phyloP scores from a whole-genome alignment of 2,888 invertebrate species.

The Malacosoma neustria region DNA sequence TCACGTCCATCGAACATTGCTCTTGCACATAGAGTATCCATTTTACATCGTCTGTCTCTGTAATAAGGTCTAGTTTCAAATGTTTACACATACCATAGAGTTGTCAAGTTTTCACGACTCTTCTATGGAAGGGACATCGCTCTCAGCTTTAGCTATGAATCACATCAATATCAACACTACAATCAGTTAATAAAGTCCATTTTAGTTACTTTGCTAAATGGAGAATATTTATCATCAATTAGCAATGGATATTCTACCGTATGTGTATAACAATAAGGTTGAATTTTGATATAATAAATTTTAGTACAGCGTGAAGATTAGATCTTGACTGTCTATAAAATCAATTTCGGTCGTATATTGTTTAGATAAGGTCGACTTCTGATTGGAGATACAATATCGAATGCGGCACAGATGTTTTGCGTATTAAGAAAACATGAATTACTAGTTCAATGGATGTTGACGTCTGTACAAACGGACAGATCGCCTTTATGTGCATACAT shows the following conservation, averaged over 20 bases:
- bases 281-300: neutral
- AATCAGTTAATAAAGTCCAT: neutral
- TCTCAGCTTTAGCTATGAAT: too few relatives aligned
- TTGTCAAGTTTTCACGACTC: neutral
- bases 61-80: neutral
- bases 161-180: too few relatives aligned
- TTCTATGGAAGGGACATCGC: neutral
- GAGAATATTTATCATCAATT: neutral
- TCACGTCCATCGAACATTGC: neutral
- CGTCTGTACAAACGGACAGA: slow-evolving; percentile 6
- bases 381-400: slow-evolving; percentile 9
- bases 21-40: neutral
- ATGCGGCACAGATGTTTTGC: slow-evolving; percentile 38
- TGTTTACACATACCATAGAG: neutral
- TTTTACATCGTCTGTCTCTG: neutral
- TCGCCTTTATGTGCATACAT: neutral
- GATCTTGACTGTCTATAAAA: neutral
- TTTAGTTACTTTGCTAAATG: neutral
- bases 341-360: neutral
- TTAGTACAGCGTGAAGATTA: neutral
- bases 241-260: neutral
- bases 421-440: slow-evolving; percentile 46
- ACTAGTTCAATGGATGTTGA: slow-evolving; percentile 33
- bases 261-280: neutral
- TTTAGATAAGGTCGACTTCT: slow-evolving; percentile 7